phyloP scores from a whole-genome alignment of 1,140 invertebrate species.

The Rhysida immarginata region DNA sequence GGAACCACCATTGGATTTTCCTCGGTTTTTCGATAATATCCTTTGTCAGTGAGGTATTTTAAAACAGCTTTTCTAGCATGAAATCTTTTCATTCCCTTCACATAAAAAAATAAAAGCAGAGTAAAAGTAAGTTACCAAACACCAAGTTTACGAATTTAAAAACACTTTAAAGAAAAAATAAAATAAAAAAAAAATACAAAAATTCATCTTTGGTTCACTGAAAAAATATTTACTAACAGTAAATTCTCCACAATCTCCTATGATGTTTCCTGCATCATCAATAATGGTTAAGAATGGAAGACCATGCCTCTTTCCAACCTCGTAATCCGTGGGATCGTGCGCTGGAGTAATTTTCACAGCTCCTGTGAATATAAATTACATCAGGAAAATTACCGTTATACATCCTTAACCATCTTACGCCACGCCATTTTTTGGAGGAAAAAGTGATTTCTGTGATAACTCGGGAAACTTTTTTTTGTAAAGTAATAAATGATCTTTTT shows the following conservation, averaged over 20 bases:
- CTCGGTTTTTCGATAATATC: conserved; percentile 43
- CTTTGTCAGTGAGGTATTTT: conserved; percentile 43
- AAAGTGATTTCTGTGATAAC: too few species aligned
- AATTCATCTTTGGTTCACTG: too few species aligned
- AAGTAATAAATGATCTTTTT: too few species aligned
- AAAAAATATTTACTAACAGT: conserved; percentile 32
- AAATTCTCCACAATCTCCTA: conserved; percentile 38
- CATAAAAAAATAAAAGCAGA: too few species aligned
- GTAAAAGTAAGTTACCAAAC: too few species aligned
- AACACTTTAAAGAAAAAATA: background rate
- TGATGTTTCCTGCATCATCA: conserved; percentile 60
- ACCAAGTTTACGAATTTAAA: background rate
- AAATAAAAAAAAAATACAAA: too few species aligned
- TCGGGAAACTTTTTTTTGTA: too few species aligned
- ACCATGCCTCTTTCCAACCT: conserved; percentile 58
- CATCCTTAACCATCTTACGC: too few species aligned
- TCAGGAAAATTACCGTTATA: too few species aligned
- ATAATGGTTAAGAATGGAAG: conserved; percentile 60
- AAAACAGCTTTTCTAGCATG: conserved; percentile 55
- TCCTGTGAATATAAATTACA: too few species aligned
- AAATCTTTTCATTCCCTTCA: conserved; percentile 63
- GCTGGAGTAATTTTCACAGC: conserved; percentile 96
- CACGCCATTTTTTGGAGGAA: too few species aligned
- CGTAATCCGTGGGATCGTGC: conserved; percentile 78
- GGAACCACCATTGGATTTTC: conserved; percentile 76